Evolutionary conservation across 2,888 invertebrate genomes (phyloP), one percentile per base, ranked within the genome.

Genomic region (Thymelicus sylvestris): DNA sequence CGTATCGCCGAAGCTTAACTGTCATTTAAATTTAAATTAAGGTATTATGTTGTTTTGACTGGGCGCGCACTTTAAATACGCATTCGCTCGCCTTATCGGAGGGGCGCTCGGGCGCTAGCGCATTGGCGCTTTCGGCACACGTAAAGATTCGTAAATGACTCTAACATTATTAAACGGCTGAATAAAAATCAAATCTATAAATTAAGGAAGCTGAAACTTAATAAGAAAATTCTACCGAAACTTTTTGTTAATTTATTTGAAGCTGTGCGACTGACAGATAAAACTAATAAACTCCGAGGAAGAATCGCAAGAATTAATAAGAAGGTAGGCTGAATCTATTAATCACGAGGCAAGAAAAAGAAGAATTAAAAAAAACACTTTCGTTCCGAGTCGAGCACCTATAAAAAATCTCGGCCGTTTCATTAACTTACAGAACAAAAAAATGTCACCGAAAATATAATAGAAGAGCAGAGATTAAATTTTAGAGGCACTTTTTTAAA

Each of bases 21-120:
- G 91, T 89, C 88, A 92, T 93, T 93, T 93, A 93, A 93, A 93
- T 93, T 93, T 93, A 92, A 93, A 93, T 93, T 87, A 88, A 89
- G 92, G 92, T 86, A 90, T 93, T 92, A 91, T 72, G 81, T 79
- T 83, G 86, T 84, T 84, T 77, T 78, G 79, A 81, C 81, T 79
- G 84, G 81, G 81, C 81, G 75, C 66, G 61, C 71, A 66, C 66
- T 66, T 71, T 71, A 71, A 71, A 71, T 57, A 66, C 62, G 62
- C 71, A 71, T 71, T 66, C 59, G 66, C 59, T 66, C 7, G 71
- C 66, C 66, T 71, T 66, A 65, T 71, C 66, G 62, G 48, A 57
- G 65, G 65, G 70, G 55, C 48, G 48, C 60, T 39, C 31, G 55
- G 55, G 48, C 48, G 39, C 59, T 48, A 38, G 55, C 61, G 66